Evolutionary conservation across 2,113 vertebrate genomes (phyloP), one percentile per base, ranked within the genome.

Genomic region (Tor tambroides): DNA sequence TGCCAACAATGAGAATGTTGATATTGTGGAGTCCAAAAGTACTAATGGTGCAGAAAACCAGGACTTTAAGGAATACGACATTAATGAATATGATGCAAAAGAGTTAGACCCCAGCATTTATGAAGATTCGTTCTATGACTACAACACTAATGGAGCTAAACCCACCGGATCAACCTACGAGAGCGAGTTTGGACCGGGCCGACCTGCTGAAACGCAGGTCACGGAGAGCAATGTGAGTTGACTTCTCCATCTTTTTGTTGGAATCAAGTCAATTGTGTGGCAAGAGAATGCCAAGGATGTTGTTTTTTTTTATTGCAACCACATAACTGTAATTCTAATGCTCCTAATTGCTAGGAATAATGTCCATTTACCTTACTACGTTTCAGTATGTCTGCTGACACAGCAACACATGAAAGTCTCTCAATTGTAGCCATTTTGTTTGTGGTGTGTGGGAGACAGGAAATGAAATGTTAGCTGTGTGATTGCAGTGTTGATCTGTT

Each of bases 191-290:
- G 98, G 97, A 87, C 96, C 96, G 54, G 98, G 97, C 86, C 96
- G 97, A 83, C 96, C 98, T 61, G 98, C 98, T 51, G 96, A 98
- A 94, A 99, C 95, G 0, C 95, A 97, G 95, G 88, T 97, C 94
- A 96, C 95, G 89, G 97, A 98, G 93, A 96, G 96, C 81, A 96
- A 93, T 26, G 98, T 99, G 96, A 98, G 98, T 98, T 26, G 69
- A 41, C 65, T 12, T 41, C 63, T 54, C 21, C 21, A 12, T 80
- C 19, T 26, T 21, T 19, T 49, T 28, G 38, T 30, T 74, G 14
- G 28, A 32, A 67, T 17, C 28, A 30, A 30, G 63, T 67, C 63
- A 67, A 2, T 67, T 19, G 21, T 69, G 63, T n/a, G 17, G 26
- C n/a, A 46, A 49, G 41, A 15, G 15, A 28, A 43, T 43, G 3